Evolutionary conservation across 2,113 vertebrate genomes (phyloP).

Genomic region (Dicaeum eximium): DNA sequence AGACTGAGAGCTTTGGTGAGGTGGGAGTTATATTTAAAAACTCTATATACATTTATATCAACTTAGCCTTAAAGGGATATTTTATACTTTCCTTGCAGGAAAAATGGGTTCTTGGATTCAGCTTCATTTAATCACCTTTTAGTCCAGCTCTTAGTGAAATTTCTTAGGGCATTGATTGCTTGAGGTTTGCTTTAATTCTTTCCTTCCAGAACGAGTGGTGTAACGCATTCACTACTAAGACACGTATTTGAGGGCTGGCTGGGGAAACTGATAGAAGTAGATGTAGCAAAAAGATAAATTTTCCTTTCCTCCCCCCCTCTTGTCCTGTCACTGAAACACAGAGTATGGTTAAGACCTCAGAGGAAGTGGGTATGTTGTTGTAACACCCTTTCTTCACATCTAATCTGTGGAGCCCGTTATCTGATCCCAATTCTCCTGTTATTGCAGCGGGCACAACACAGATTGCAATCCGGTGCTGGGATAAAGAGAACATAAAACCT

Average conservation of each 20-base stretch:
- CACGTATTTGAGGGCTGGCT: not conserved
- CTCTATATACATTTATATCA: not conserved
- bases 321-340: not conserved
- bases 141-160: not conserved
- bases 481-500: conserved; percentile 30
- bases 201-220: not conserved
- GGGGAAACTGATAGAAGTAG: not conserved
- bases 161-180: not conserved
- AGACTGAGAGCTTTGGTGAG: not conserved
- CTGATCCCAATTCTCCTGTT: conserved; percentile 3
- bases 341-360: not conserved
- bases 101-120: not conserved
- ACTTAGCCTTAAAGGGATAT: not conserved
- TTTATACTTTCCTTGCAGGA: not conserved
- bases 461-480: not conserved
- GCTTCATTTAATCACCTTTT: conserved; percentile 13
- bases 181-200: not conserved
- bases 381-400: conserved; percentile 1
- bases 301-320: not conserved
- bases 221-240: not conserved
- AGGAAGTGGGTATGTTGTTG: not conserved
- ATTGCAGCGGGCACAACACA: not conserved
- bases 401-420: not conserved
- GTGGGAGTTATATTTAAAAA: not conserved
- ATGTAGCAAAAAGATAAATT: not conserved